Evolutionary conservation across 2,888 invertebrate species (phyloP), one percentile per base, ranked within the genome.

Genomic region (Eurytoma californica): DNA sequence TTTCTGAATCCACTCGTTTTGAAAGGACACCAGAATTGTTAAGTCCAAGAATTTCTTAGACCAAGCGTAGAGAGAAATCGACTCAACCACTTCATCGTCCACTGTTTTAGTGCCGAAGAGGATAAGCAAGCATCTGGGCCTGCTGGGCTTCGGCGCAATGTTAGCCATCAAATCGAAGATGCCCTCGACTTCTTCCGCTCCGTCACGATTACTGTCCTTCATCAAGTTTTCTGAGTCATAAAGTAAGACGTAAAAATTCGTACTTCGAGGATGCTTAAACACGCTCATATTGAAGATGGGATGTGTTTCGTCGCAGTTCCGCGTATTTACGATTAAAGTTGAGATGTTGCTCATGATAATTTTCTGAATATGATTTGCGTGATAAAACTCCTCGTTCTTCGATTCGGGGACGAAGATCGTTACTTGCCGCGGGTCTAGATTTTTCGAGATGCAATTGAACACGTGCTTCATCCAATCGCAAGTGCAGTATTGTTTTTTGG

Each of bases 41-140:
- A 72, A 72, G 28, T 72, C 72, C 2, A 72, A 12, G 30, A 72
- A 72, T 20, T 72, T 72, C n/a, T 18, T 49, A 1, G 49, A 53
- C 72, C 72, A 72, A 14, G 72, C 72, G 3, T n/a, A 30, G 12
- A 28, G 3, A 16, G 51, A 16, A 5, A 61, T n/a, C 1, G 61
- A 72, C 5, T 72, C 16, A 3, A 72, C 13, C 3, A 20, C n/a
- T 16, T n/a, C 18, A 13, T 13, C n/a, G 4, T 61, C 13, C 16
- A 72, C n/a, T 0, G 12, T 13, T 14, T 3, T 47, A 12, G 4
- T 28, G 12, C 72, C 72, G 3, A 72, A 28, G 13, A 72, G 7
- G 12, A 72, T 51, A 1, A 72, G 61, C 3, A 72, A 18, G 28
- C 60, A 61, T 13, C 68, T 67, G 2, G 67, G 67, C 14, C 75